Evolutionary conservation across 2,113 vertebrate species (phyloP), one percentile per base, ranked within the genome.

Genomic region (Sakesphorus luctuosus): DNA sequence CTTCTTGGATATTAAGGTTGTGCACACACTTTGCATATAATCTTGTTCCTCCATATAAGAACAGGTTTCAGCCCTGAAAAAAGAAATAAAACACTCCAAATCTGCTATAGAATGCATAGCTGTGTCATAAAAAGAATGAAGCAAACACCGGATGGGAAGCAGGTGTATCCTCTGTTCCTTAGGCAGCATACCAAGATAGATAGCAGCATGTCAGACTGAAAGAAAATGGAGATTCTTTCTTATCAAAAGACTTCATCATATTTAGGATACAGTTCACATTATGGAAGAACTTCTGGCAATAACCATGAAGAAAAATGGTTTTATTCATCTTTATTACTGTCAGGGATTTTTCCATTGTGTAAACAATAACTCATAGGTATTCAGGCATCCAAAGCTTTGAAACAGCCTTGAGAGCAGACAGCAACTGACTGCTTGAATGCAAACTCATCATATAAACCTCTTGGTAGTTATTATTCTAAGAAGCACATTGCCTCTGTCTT

Each of bases 391-490:
- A 84, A 43, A 97, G 59, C 38, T 88, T 94, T 59, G 8, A 79
- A 91, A 93, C 43, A 92, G 85, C 44, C 95, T 90, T 26, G 53
- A 94, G 65, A 95, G 66, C 66, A 96, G 61, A 77, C 59, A 91
- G 80, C 28, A 86, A 94, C 59, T 62, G 86, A 91, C 62, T 8
- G 25, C 40, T 77, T 84, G 94, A 84, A 90, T 89, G 55, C 76
- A 92, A 93, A 81, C 47, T 88, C 8, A 0, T 88, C 68, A 90
- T 67, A 89, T 29, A 90, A 92, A 66, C 63, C 52, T 77, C 68
- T 40, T 72, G 55, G 89, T 67, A 90, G 90, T 74, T 94, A 93
- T 77, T 86, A 90, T 95, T 96, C 88, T 80, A 83, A 93, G 94
- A 66, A 94, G 78, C 72, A 84, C 82, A 76, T 69, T 0, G 12